phyloP scores from a whole-genome alignment of 2,888 invertebrate genomes.

The Unio pictorum region DNA sequence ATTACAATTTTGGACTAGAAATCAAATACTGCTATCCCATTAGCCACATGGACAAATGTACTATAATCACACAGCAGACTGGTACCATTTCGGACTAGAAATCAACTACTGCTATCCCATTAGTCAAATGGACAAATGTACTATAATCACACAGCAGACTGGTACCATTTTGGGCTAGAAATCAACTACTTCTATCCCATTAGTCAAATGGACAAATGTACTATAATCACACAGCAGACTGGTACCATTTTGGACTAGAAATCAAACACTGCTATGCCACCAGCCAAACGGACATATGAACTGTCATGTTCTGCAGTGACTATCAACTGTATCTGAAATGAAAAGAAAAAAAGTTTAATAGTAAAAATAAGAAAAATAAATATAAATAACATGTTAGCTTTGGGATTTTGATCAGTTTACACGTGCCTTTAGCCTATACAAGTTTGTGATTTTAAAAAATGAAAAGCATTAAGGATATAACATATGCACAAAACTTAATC shows the following conservation, averaged over 20 bases:
- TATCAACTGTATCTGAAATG: constrained; percentile 14
- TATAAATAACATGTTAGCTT: background rate
- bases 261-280: constrained; percentile 23
- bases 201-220: constrained; percentile 20
- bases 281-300: constrained; percentile 21
- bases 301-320: constrained; percentile 31
- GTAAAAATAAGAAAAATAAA: background rate
- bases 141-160: constrained; percentile 10
- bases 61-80: constrained; percentile 10
- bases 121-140: constrained; percentile 20
- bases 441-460: too few relatives aligned
- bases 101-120: constrained; percentile 21
- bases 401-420: too few relatives aligned
- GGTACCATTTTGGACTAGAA: constrained; percentile 5
- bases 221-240: constrained; percentile 11
- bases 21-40: constrained; percentile 22
- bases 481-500: too few relatives aligned
- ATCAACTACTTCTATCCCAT: constrained; percentile 21
- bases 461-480: too few relatives aligned
- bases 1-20: constrained; percentile 5
- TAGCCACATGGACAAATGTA: constrained; percentile 20
- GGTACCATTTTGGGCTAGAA: constrained; percentile 4
- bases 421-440: too few relatives aligned
- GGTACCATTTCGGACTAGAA: constrained; percentile 5
- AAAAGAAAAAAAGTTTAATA: too few relatives aligned